These are phyloP conservation scores for Vulpes lagopus DNA, from an alignment of 2,113 vertebrate species.

Conservation along the genomic window DNA sequence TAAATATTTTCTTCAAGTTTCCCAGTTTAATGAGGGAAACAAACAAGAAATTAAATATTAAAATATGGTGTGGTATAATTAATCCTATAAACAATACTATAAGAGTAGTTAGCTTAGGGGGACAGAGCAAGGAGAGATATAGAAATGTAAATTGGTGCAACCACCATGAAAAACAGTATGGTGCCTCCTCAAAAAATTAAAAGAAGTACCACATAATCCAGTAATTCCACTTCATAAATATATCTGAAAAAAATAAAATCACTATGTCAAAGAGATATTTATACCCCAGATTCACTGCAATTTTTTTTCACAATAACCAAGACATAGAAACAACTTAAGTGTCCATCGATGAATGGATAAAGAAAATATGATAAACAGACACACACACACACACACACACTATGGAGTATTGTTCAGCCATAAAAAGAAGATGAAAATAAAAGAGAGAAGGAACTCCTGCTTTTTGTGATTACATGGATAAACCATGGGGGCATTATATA, in stretches of 20 bases:
- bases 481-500: neutral
- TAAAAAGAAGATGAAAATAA: neutral
- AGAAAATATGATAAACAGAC: neutral
- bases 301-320: neutral
- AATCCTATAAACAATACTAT: neutral
- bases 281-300: neutral
- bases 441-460: neutral
- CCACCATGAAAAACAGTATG: neutral
- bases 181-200: neutral
- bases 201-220: neutral
- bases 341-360: neutral
- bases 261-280: neutral
- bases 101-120: neutral
- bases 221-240: neutral
- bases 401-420: neutral
- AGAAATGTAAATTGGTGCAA: neutral
- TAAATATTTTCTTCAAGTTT: conserved; percentile 2
- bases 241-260: neutral
- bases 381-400: neutral
- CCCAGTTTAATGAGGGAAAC: neutral
- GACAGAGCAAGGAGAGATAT: neutral
- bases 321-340: neutral
- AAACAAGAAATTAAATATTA: neutral
- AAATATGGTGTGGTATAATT: neutral
- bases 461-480: neutral